Conservation (phyloP, 2,797 vertebrate genomes). For the Prunella strophiata region DNA sequence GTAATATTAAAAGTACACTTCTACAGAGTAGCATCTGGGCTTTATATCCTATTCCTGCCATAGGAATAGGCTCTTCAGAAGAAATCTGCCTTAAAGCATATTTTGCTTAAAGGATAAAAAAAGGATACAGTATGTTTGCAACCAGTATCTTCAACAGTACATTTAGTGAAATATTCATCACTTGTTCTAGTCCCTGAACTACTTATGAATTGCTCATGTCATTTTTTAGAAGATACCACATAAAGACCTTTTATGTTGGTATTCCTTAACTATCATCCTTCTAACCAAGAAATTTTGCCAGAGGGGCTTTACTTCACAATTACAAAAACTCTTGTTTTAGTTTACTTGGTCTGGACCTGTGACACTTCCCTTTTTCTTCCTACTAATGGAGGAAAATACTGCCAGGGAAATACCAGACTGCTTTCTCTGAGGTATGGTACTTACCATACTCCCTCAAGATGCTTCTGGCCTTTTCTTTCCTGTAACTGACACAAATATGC, state of each 20-base stretch:
- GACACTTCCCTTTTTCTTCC: background rate
- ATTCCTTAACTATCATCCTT: background rate
- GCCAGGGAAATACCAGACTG: background rate
- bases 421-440: background rate
- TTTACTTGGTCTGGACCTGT: background rate
- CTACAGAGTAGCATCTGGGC: background rate
- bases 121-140: slow-evolving; percentile 7
- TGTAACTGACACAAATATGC: background rate
- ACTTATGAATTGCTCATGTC: background rate
- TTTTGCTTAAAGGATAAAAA: slow-evolving; percentile 42
- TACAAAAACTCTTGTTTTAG: background rate
- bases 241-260: background rate
- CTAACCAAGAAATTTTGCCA: slow-evolving; percentile 14
- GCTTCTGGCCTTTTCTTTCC: background rate
- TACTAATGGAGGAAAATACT: background rate
- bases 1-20: slow-evolving; percentile 9
- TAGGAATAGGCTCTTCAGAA: background rate
- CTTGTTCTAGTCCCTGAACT: slow-evolving; percentile 23
- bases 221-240: background rate
- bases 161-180: slow-evolving; percentile 56
- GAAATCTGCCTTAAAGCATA: slow-evolving; percentile 27
- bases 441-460: background rate
- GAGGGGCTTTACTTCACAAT: background rate
- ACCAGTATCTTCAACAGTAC: background rate
- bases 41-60: background rate